Base-by-base conservation (phyloP, 2,888 invertebrate species). In the Thelaira solivaga region DNA sequence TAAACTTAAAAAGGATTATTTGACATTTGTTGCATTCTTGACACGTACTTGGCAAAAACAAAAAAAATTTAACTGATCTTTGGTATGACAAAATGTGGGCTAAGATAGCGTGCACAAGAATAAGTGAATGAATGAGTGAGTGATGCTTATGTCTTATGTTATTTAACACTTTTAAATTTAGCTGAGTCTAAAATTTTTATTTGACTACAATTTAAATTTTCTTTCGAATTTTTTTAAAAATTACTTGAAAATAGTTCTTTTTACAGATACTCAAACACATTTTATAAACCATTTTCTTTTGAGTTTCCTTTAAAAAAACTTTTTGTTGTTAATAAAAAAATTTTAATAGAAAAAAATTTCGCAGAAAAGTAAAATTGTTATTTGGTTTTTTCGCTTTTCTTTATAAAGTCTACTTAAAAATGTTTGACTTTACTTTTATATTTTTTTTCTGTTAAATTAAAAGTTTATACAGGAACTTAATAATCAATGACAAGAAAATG, bases 401-500 rank as follows among this genome's bases (percentile, higher is more conserved):
- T 72, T 68, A 57, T 62, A 36, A 73, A 73, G 62, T 68, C 77
- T 73, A 39, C 57, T 77, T 77, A 77, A 73, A 68, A 73, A 57
- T 68, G 51, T 77, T 77, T 68, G 62, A 68, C 62, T 77, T 73
- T 43, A 73, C 67, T 77, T 77, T 77, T 68, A 77, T 77, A 77
- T 77, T 77, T 77, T 67, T n/a, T n/a, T n/a, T n/a, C n/a, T 77
- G 53, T 55, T 24, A 55, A n/a, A 41, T 4, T 24, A 67, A 62
- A 77, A 71, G 61, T 72, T 72, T 67, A 43, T 49, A 47, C 61
- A 57, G 72, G 55, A 72, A 67, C 76, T 72, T 72, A 72, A 77
- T 67, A 77, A 77, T 77, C 76, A 77, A 77, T 77, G 65, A 72
- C 72, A 77, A 77, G 67, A 72, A 76, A 72, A 77, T 77, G 62